Base-by-base conservation (phyloP, 2,113 vertebrate species). In the Motacilla tschutschensis region DNA sequence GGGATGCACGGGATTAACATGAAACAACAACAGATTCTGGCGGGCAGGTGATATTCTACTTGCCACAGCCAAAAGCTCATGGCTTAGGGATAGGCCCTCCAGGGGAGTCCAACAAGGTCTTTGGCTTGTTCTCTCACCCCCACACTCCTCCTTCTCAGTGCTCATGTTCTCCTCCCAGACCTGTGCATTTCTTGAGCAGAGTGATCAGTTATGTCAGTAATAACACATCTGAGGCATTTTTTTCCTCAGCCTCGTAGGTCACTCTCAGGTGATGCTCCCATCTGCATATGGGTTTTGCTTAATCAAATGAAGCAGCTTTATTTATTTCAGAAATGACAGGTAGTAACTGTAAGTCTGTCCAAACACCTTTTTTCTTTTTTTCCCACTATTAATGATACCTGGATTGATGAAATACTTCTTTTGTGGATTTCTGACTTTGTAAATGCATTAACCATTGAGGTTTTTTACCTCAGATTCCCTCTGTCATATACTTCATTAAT, bases 401-500 rank as follows among this genome's bases (percentile, higher is more conserved):
- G 29, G 8, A 35, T 75, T 83, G 51, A 83, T 64, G 24, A 66
- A 71, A 75, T 43, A 57, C 57, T 55, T 63, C 14, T 7, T 72
- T 69, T 66, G n/a, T 58, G 8, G 62, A 47, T 82, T 82, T 84
- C 33, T 83, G 43, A 46, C 60, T 91, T 79, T 28, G 20, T 14
- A 79, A 88, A 72, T 47, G 41, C 24, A 43, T 80, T 72, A 72
- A 13, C 48, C 80, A 12, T 51, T 69, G 55, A 66, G 33, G 0
- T 9, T 82, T 82, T 86, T 84, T 91, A 44, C 50, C 43, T 91
- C 75, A 40, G 29, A 74, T 79, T 83, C 59, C 60, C 26, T 69
- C 40, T 79, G 48, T 80, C 75, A 58, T 38, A 75, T 15, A 47
- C 67, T 91, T 87, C 72, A 92, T 87, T 94, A 91, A 83, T 83